These are phyloP conservation scores for Phortica variegata DNA, from an alignment of 1,140 invertebrate genomes.

Conservation along the genomic window DNA sequence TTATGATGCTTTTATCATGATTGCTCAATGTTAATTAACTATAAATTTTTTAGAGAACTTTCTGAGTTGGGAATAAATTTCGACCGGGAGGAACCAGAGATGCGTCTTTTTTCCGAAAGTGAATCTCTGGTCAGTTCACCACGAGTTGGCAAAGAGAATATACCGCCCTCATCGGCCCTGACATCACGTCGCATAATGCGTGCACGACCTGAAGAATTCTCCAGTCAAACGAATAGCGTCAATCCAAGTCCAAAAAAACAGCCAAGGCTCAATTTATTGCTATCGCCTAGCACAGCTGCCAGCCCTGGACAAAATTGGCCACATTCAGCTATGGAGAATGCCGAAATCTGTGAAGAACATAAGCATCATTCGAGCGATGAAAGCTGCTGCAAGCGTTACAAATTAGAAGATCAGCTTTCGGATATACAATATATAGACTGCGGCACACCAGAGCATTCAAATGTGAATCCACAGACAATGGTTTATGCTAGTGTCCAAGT, in stretches of 20 bases:
- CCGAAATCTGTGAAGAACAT: conserved; percentile 15
- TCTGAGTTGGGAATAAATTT: conserved; percentile 81
- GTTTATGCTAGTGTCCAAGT: conserved; percentile 45
- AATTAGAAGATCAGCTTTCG: conserved; percentile 65
- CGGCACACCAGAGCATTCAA: conserved; percentile 61
- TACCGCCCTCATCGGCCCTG: conserved; percentile 34
- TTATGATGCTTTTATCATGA: neutral
- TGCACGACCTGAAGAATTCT: conserved; percentile 59
- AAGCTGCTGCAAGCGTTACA: conserved; percentile 61
- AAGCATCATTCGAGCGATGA: conserved; percentile 52
- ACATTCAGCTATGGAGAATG: conserved; percentile 22
- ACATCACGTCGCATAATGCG: conserved; percentile 56
- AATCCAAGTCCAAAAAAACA: conserved; percentile 63
- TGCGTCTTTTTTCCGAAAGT: conserved; percentile 83
- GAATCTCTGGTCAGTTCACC: conserved; percentile 66
- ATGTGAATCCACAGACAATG: conserved; percentile 18
- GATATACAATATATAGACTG: conserved; percentile 68
- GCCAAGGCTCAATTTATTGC: conserved; percentile 57
- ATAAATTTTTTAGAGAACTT: conserved; percentile 65
- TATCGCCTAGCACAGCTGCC: conserved; percentile 50
- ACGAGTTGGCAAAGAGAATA: conserved; percentile 58
- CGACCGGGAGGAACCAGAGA: conserved; percentile 80
- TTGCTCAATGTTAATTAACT: too few species aligned
- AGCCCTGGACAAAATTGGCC: conserved; percentile 6
- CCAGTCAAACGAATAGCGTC: conserved; percentile 59